Base-by-base conservation (phyloP, 2,888 invertebrate species). In the Hyposoter dolosus region DNA sequence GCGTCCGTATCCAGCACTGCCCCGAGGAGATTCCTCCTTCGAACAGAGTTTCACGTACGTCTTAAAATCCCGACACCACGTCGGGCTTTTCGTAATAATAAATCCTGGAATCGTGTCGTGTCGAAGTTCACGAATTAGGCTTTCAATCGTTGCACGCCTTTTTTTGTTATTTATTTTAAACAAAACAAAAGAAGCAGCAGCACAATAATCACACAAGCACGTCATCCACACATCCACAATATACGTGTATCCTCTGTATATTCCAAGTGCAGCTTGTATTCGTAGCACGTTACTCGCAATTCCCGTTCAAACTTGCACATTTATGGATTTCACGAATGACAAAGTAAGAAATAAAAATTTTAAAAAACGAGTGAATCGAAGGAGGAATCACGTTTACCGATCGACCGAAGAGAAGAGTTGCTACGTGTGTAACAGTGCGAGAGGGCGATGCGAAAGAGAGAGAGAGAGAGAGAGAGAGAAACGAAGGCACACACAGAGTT, bases 1-100 rank as follows among this genome's bases (percentile, higher is more conserved):
- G 76, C 88, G 87, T 88, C 87, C 85, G 88, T 88, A 85, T 88
- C 88, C 88, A 88, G 88, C 84, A 88, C 88, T 88, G 88, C 88
- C 81, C 82, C 76, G 76, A 80, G 80, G 77, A 76, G 76, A 86
- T 83, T 47, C 81, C 83, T 83, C 80, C 85, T 76, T 86, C 75
- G 56, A 47, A 82, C 75, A 43, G 68, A 83, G 66, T 72, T 74
- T 75, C 66, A 53, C 40, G 47, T 53, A 32, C n/a, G 17, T 50
- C 68, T 66, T 17, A n/a, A 65, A 50, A 65, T 43, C 81, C 66
- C 84, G 84, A 81, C 81, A 63, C n/a, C 72, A 50, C 77, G 77
- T 72, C 69, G 66, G 75, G 23, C 1, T 75, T 63, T 28, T 45
- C 45, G 45, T 53, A 75, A 63, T 82, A 45, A 63, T 35, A 50